Evolutionary conservation across 2,888 invertebrate genomes (phyloP), one percentile per base, ranked within the genome.

Genomic region (Bombyx huttoni): DNA sequence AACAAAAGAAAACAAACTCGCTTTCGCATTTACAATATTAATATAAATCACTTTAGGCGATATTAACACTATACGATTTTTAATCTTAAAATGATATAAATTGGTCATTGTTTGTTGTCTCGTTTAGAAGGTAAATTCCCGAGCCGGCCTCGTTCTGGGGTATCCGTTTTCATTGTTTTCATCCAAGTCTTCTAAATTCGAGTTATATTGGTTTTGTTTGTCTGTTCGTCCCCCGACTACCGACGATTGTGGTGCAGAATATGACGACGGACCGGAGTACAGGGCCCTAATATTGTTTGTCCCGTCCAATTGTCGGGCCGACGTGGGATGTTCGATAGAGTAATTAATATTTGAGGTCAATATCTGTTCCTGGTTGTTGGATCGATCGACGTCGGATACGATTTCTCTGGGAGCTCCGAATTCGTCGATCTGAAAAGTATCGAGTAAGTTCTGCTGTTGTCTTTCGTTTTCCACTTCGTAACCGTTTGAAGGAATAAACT

Each of bases 251-350:
- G 86, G 83, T 46, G 84, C 83, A 0, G 70, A 81, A 54, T 87
- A 88, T 0, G 88, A 87, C n/a, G 85, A 84, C 7, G 83, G 85
- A 0, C 86, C 87, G 49, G 72, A 66, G 53, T 87, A 88, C 13
- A 83, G 55, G 13, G 64, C 65, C 56, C 67, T 73, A 9, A 75
- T 54, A 52, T 60, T 66, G 54, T 65, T 68, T 45, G 61, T 57
- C 54, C 58, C 55, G 10, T 62, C 63, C 45, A 62, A 56, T 55
- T 70, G 68, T 57, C 69, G 70, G 14, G 52, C 54, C 35, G 73
- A 61, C 50, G 60, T 58, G 1, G 78, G 69, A 55, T 81, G 79
- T 51, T 78, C 68, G 14, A 81, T 64, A 8, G 73, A 64, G 49
- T 66, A 79, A 54, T 81, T 74, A 48, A 82, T 64, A 53, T 70